These are phyloP conservation scores for Congeria kusceri DNA, from an alignment of 2,888 invertebrate genomes.

Conservation along the genomic window DNA sequence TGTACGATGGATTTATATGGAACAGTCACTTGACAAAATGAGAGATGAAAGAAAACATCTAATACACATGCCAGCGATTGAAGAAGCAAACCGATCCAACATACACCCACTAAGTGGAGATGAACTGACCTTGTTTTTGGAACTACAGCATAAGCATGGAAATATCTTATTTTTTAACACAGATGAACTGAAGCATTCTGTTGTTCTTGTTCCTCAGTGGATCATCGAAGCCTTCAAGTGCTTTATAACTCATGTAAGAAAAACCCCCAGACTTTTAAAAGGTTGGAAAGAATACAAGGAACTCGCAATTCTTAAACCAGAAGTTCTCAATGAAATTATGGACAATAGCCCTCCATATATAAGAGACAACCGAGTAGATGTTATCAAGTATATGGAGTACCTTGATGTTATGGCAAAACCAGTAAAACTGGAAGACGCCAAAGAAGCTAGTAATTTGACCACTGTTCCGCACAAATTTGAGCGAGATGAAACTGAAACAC, in stretches of 20 bases:
- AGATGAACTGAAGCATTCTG: constrained; percentile 25
- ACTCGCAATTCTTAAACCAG: constrained; percentile 24
- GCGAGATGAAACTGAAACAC: background rate
- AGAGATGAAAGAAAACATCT: constrained; percentile 38
- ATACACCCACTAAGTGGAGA: constrained; percentile 10
- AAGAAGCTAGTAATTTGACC: too few species aligned
- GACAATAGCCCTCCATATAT: constrained; percentile 19
- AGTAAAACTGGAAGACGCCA: background rate
- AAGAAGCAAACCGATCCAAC: constrained; percentile 14
- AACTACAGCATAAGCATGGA: constrained; percentile 54
- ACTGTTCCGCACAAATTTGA: background rate
- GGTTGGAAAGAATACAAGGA: constrained; percentile 38
- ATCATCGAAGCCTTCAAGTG: constrained; percentile 56
- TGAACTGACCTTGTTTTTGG: constrained; percentile 26
- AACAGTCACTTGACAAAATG: constrained; percentile 28
- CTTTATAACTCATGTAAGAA: constrained; percentile 42
- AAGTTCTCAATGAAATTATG: constrained; percentile 38
- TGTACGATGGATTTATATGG: constrained; percentile 53
- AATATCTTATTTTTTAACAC: constrained; percentile 52
- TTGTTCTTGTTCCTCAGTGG: constrained; percentile 57
- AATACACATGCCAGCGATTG: constrained; percentile 22
- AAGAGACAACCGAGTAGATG: constrained; percentile 3
- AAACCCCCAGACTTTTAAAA: constrained; percentile 15
- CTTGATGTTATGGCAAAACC: constrained; percentile 54
- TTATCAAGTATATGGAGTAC: constrained; percentile 52